Evolutionary conservation across 2,888 invertebrate species (phyloP).

Genomic region (Sacculina carcini): DNA sequence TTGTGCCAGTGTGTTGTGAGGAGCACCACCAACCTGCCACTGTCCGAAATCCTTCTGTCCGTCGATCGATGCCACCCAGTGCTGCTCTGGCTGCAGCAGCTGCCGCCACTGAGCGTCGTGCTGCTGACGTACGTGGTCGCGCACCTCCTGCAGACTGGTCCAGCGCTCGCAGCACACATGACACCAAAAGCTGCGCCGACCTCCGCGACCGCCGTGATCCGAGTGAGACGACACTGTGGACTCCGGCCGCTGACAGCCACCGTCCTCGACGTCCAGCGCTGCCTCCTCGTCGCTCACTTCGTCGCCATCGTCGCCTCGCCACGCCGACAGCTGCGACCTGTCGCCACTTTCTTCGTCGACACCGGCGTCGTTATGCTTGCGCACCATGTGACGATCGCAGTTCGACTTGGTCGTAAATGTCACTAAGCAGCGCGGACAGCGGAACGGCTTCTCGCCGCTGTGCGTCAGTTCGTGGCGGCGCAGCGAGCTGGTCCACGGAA

Average conservation of each 20-base stretch:
- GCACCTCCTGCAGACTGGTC: conserved; percentile 43
- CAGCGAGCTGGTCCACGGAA: conserved; percentile 87
- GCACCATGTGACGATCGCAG: conserved; percentile 71
- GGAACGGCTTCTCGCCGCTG: conserved; percentile 83
- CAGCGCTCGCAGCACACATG: conserved; percentile 73
- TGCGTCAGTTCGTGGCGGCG: conserved; percentile 85
- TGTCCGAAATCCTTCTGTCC: conserved; percentile 36
- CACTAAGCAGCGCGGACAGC: conserved; percentile 72
- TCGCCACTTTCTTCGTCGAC: conserved; percentile 2
- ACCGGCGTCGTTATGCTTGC: conserved; percentile 44
- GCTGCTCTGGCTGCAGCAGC: conserved; percentile 26
- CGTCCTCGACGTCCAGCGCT: conserved; percentile 29
- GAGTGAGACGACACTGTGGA: conserved; percentile 17
- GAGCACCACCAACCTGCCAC: conserved; percentile 19
- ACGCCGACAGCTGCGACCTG: conserved; percentile 17
- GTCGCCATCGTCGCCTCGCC: conserved; percentile 16
- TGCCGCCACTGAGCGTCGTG: conserved; percentile 53
- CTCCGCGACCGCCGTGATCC: conserved; percentile 16
- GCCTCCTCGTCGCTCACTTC: too few species aligned
- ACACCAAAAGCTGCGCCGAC: conserved; percentile 41
- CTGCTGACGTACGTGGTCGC: conserved; percentile 46
- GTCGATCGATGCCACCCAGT: conserved; percentile 17
- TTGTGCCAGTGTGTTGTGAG: too few species aligned
- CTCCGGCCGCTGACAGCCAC: conserved; percentile 9
- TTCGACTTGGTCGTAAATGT: conserved; percentile 92